Evolutionary conservation across 2,888 invertebrate genomes (phyloP).

Genomic region (Harpalus rubripes): DNA sequence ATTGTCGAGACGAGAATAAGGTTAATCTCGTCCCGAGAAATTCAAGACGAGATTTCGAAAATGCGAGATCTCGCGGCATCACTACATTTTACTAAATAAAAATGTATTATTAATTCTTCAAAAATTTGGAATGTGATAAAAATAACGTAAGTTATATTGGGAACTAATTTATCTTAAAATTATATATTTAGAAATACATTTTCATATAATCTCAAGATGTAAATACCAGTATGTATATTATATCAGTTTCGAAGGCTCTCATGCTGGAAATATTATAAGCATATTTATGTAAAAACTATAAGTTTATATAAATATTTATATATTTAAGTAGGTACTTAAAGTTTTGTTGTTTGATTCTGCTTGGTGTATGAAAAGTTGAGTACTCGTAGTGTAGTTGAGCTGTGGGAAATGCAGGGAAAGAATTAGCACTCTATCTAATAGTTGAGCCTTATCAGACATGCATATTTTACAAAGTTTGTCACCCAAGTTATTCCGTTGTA

Average conservation of each 20-base stretch:
- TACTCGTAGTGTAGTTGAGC: neutral
- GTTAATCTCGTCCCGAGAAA: too few species aligned
- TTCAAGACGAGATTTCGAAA: too few species aligned
- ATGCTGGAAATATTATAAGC: too few species aligned
- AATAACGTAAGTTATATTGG: neutral
- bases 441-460: slow-evolving; percentile 60
- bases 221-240: neutral
- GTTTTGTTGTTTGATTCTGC: neutral
- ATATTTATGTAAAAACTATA: too few species aligned
- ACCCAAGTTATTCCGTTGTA: slow-evolving; percentile 59
- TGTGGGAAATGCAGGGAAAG: neutral
- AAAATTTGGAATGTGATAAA: neutral
- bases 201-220: neutral
- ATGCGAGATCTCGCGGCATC: too few species aligned
- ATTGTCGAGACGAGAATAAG: too few species aligned
- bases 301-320: neutral
- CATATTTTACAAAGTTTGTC: slow-evolving; percentile 66
- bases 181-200: neutral
- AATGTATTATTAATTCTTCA: neutral
- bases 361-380: neutral
- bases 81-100: too few species aligned
- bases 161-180: neutral
- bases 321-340: neutral
- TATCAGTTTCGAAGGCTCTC: too few species aligned
- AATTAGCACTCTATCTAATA: slow-evolving; percentile 12